Conservation (phyloP, 2,888 invertebrate species). For the Scelioninae gen. 2 region DNA sequence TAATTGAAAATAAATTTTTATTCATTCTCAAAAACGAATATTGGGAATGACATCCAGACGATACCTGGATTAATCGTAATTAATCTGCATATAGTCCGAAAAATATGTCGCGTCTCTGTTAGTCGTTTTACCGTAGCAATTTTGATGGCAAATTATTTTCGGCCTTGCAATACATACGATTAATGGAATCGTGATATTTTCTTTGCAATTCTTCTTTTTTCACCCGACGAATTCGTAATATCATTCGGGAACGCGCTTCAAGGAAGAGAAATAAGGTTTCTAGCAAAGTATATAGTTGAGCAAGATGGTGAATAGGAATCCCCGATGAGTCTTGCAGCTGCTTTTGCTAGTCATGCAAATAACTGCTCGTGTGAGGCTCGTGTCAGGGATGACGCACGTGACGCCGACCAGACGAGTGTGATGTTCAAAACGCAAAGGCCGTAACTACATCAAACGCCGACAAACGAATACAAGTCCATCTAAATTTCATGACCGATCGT, state of each 20-base stretch:
- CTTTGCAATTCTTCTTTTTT: slow-evolving; percentile 14
- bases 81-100: no score
- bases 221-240: slow-evolving; percentile 22
- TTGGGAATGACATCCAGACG: no score
- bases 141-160: slow-evolving; percentile 15
- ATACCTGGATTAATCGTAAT: no score
- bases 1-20: no score
- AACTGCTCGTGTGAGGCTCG: slow-evolving; percentile 50
- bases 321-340: slow-evolving; percentile 60
- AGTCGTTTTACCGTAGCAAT: slow-evolving; percentile 19
- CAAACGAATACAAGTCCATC: slow-evolving; percentile 33
- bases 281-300: slow-evolving; percentile 60
- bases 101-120: no score
- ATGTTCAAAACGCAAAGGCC: slow-evolving; percentile 51
- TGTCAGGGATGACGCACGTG: slow-evolving; percentile 48
- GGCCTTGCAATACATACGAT: no score
- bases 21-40: no score
- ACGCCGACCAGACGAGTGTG: slow-evolving; percentile 30
- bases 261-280: slow-evolving; percentile 47
- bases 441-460: slow-evolving; percentile 47
- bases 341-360: slow-evolving; percentile 65
- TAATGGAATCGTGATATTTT: slow-evolving; percentile 26
- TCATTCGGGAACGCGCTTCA: slow-evolving; percentile 6
- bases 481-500: slow-evolving; percentile 16
- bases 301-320: slow-evolving; percentile 62